Conservation (phyloP, 1,140 invertebrate genomes). For the Lamellibrachia luymesi region DNA sequence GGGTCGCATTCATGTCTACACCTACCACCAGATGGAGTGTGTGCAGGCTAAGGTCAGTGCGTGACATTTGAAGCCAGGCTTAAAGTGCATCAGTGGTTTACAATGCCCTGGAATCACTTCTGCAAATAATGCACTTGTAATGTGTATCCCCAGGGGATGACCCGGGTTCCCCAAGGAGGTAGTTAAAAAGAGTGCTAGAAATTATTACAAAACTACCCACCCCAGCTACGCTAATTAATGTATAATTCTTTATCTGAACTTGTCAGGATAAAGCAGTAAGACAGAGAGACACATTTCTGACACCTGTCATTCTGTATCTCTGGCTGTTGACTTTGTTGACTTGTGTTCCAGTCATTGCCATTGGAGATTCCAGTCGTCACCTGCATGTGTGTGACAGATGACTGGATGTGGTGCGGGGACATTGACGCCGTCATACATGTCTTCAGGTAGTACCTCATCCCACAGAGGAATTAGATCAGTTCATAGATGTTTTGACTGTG, state of each 20-base stretch:
- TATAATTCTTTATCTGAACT: too few species aligned
- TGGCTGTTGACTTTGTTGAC: neutral
- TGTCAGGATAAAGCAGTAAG: too few species aligned
- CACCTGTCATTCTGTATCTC: too few species aligned
- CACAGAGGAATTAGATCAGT: too few species aligned
- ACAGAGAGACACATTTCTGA: too few species aligned
- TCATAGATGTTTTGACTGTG: too few species aligned
- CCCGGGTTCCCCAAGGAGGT: too few species aligned
- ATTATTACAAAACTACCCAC: too few species aligned
- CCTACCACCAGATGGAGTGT: constrained; percentile 6
- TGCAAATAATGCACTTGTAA: neutral
- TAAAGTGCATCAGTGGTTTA: neutral
- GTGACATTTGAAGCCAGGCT: too few species aligned
- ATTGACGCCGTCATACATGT: constrained; percentile 12
- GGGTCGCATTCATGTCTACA: constrained; percentile 19
- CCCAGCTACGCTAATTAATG: too few species aligned
- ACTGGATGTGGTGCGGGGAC: constrained; percentile 22
- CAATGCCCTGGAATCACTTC: too few species aligned
- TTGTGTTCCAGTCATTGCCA: constrained; percentile 8
- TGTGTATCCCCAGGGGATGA: neutral
- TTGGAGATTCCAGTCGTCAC: neutral
- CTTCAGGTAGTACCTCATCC: constrained; percentile 19
- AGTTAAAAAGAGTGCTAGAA: too few species aligned
- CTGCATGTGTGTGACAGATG: constrained; percentile 20
- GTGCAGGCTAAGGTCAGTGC: constrained; percentile 13